These are phyloP conservation scores for Onchidella celtica DNA, from an alignment of 2,888 invertebrate genomes.

Conservation along the genomic window DNA sequence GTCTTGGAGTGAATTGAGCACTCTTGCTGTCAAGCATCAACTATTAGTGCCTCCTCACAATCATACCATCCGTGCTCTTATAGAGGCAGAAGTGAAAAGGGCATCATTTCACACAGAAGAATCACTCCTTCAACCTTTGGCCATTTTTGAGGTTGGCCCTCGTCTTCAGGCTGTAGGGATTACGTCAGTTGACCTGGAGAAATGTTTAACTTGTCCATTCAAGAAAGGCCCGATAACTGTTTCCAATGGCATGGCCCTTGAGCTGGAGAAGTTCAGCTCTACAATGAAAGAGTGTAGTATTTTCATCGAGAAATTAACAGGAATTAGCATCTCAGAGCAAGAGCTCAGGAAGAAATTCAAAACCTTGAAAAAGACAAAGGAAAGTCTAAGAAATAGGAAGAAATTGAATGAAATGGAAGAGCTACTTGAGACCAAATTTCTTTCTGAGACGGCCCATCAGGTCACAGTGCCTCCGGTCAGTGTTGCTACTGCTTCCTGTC, in stretches of 20 bases:
- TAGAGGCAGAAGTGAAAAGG: background rate
- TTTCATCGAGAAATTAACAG: background rate
- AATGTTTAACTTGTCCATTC: background rate
- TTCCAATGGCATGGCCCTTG: background rate
- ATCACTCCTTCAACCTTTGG: background rate
- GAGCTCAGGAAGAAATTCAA: background rate
- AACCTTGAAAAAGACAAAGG: background rate
- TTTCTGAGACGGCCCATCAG: background rate
- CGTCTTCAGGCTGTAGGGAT: background rate
- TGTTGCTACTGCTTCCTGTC: background rate
- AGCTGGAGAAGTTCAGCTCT: background rate
- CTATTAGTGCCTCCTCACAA: background rate
- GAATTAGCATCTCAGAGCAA: background rate
- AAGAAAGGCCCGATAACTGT: background rate
- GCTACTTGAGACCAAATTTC: background rate
- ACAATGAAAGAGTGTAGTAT: background rate
- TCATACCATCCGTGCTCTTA: background rate
- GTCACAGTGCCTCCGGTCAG: background rate
- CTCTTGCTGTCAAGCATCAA: background rate
- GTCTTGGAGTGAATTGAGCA: background rate
- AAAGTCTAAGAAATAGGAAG: background rate
- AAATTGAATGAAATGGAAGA: background rate
- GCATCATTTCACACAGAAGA: background rate
- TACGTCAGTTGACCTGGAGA: background rate
- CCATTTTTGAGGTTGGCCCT: background rate